phyloP scores from a whole-genome alignment of 2,797 vertebrate genomes.

The Natrix natrix region DNA sequence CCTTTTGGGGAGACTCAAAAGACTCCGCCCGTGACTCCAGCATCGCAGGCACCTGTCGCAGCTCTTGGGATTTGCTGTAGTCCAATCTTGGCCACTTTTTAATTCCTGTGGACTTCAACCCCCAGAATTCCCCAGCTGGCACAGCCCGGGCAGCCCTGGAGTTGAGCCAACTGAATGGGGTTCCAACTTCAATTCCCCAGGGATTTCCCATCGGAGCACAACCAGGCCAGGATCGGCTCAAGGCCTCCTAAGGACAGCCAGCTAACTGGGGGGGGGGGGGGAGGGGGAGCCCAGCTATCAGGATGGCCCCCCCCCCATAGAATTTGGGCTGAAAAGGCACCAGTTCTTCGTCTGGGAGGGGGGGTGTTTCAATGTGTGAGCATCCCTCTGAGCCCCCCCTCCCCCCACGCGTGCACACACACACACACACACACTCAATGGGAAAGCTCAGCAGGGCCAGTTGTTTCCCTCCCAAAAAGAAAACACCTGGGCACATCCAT shows the following conservation, averaged over 20 bases:
- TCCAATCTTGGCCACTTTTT: too few relatives aligned
- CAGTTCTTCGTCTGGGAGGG: neutral
- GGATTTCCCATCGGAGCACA: neutral
- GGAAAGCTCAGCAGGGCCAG: neutral
- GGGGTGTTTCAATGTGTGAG: neutral
- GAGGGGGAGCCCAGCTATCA: too few relatives aligned
- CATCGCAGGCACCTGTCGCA: neutral
- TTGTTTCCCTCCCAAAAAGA: neutral
- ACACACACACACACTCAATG: neutral
- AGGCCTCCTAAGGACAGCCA: too few relatives aligned
- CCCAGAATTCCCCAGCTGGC: neutral
- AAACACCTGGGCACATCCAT: neutral
- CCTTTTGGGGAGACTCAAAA: neutral
- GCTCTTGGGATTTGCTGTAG: neutral
- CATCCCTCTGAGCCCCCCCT: neutral
- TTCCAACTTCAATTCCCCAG: neutral
- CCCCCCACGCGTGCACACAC: too few relatives aligned
- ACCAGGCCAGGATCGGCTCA: too few relatives aligned
- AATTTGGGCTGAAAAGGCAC: neutral
- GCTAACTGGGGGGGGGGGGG: too few relatives aligned
- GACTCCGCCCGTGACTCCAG: accelerated
- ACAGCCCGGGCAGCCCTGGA: too few relatives aligned
- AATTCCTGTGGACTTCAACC: neutral
- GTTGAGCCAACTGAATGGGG: accelerated
- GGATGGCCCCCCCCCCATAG: neutral